Evolutionary conservation across 64 coral and sea anemone genomes (phyloP).

Genomic region (Platygyra sinensis): DNA sequence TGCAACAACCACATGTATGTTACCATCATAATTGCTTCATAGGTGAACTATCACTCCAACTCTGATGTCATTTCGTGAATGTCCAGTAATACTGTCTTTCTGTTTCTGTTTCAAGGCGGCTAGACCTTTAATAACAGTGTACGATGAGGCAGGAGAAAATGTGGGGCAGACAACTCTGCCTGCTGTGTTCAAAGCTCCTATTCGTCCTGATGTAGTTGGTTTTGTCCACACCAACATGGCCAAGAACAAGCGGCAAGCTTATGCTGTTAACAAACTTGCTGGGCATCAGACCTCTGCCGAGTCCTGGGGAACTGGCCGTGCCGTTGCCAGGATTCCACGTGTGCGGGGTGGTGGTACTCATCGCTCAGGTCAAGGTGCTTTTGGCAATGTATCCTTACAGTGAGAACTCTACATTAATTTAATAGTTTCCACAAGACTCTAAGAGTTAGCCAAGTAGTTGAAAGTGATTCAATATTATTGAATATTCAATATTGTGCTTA

Average conservation of each 20-base stretch:
- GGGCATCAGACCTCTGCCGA: conserved; percentile 99
- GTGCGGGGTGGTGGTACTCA: conserved; percentile 98
- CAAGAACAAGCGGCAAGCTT: conserved; percentile 96
- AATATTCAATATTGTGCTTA: too few relatives aligned
- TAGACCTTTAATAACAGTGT: conserved; percentile 76
- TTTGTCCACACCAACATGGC: conserved; percentile 99
- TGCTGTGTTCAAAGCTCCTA: conserved; percentile 76
- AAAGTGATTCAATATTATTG: too few relatives aligned
- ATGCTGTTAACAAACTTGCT: conserved; percentile 87
- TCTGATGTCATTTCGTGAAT: too few relatives aligned
- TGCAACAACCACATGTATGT: too few relatives aligned
- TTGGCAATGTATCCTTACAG: conserved; percentile 96
- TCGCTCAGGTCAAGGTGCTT: conserved; percentile 99
- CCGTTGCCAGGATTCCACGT: conserved; percentile 99
- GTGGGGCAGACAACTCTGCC: conserved; percentile 68
- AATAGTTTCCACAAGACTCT: too few relatives aligned
- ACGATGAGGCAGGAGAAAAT: conserved; percentile 70
- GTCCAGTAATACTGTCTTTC: background rate
- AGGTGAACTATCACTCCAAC: too few relatives aligned
- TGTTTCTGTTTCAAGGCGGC: conserved; percentile 49
- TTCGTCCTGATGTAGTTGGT: conserved; percentile 86
- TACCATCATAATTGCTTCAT: too few relatives aligned
- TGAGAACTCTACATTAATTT: too few relatives aligned
- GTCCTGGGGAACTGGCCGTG: conserved; percentile 99
- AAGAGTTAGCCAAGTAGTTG: too few relatives aligned